A percentile compares a stretch with the other conserved stretches of the same genome.
These are phyloP conservation scores for Notarius lentiginosus DNA, from an alignment of 2,113 vertebrate species.

Conservation along the genomic window DNA sequence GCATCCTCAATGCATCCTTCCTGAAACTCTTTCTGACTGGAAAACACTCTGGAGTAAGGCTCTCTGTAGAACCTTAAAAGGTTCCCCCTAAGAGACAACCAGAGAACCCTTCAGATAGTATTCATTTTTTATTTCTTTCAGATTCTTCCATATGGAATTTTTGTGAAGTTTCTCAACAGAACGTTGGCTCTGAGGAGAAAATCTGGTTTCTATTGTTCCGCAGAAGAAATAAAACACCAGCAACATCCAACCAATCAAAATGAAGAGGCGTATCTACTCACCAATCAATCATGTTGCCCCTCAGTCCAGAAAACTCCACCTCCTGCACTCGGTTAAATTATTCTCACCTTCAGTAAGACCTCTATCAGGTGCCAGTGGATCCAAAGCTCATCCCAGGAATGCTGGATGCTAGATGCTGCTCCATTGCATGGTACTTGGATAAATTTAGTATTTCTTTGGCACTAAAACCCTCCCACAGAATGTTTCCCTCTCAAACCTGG, in stretches of 20 bases:
- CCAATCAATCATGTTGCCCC: not conserved
- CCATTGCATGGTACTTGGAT: not conserved
- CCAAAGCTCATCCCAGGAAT: not conserved
- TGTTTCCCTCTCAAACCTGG: not conserved
- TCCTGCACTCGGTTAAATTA: not conserved
- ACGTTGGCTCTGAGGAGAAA: not conserved
- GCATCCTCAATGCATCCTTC: not conserved
- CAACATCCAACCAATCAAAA: not conserved
- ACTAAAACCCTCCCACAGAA: not conserved
- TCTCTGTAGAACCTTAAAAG: not conserved
- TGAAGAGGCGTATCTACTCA: not conserved
- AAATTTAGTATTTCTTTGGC: not conserved
- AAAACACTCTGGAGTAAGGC: too few species aligned
- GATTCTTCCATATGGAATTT: not conserved
- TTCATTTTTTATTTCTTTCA: not conserved
- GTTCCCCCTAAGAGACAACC: not conserved
- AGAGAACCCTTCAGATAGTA: not conserved
- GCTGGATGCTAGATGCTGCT: not conserved
- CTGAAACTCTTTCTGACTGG: not conserved
- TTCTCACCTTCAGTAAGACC: not conserved
- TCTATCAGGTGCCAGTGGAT: not conserved
- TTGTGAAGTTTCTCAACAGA: too few species aligned
- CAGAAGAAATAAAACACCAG: not conserved
- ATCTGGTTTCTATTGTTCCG: not conserved
- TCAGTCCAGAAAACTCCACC: not conserved